A percentile compares a stretch with the other conserved stretches of the same genome.
phyloP scores from a whole-genome alignment of 2,888 invertebrate genomes.

The Oasisia sp. region DNA sequence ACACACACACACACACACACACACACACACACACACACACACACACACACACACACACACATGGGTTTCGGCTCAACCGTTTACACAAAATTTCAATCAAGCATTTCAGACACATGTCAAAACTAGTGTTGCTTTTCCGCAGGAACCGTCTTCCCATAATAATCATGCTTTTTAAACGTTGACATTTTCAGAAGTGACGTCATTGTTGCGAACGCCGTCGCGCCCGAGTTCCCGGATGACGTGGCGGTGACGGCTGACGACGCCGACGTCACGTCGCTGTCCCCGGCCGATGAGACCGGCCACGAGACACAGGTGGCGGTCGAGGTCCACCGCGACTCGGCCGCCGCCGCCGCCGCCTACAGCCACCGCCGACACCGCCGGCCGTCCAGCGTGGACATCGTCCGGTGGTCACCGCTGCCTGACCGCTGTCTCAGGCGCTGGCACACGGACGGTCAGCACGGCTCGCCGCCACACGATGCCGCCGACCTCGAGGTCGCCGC shows the following conservation, averaged over 20 bases:
- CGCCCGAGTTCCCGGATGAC: constrained; percentile 24
- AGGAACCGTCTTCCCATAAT: not conserved
- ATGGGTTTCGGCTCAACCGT: too few species aligned
- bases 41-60: too few species aligned
- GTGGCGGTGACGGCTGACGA: constrained; percentile 21
- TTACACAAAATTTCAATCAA: too few species aligned
- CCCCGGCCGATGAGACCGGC: not conserved
- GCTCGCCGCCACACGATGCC: not conserved
- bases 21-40: too few species aligned
- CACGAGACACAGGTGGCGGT: not conserved
- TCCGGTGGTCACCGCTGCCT: not conserved
- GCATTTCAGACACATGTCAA: not conserved
- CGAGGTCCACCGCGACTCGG: constrained; percentile 41
- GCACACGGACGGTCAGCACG: not conserved
- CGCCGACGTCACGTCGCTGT: not conserved
- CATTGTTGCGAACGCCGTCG: constrained; percentile 24
- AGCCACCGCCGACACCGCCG: constrained; percentile 33
- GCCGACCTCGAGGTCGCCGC: constrained; percentile 21
- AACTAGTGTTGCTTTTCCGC: too few species aligned
- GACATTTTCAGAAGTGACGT: not conserved
- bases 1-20: too few species aligned
- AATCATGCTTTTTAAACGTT: not conserved
- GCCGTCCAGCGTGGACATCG: not conserved
- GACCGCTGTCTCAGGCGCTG: not conserved
- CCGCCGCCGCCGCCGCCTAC: constrained; percentile 59